These are phyloP conservation scores for Eupithecia exiguata DNA, from an alignment of 2,888 invertebrate species.

Conservation along the genomic window DNA sequence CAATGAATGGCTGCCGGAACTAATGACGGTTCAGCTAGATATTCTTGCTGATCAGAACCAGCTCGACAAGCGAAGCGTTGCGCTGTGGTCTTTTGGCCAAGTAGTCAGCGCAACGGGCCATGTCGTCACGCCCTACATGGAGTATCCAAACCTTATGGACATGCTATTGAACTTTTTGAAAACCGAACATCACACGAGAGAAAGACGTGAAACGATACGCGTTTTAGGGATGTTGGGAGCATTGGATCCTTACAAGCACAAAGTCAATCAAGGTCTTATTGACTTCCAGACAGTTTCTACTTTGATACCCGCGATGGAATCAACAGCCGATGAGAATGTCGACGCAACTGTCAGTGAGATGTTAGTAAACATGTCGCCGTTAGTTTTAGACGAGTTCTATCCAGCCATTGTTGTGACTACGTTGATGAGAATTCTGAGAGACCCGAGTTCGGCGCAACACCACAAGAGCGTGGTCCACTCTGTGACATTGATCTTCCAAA, in stretches of 20 bases:
- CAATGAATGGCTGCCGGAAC: constrained; percentile 93
- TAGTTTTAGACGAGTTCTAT: constrained; percentile 97
- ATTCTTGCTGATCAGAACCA: constrained; percentile 98
- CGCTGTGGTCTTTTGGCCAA: constrained; percentile 97
- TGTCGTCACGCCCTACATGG: constrained; percentile 96
- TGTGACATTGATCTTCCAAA: constrained; percentile 97
- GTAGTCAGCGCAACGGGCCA: constrained; percentile 98
- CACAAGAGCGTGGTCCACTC: constrained; percentile 98
- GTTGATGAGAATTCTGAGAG: constrained; percentile 96
- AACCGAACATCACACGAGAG: constrained; percentile 95
- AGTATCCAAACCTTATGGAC: constrained; percentile 96
- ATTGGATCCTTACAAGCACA: constrained; percentile 98
- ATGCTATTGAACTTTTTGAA: constrained; percentile 96
- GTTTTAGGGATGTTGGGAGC: constrained; percentile 98
- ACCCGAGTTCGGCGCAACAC: constrained; percentile 94
- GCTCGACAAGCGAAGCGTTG: constrained; percentile 96
- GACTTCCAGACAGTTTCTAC: constrained; percentile 93
- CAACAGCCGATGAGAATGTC: constrained; percentile 84
- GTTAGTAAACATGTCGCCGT: constrained; percentile 95
- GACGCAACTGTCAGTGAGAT: constrained; percentile 93
- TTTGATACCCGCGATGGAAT: constrained; percentile 89
- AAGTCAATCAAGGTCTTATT: constrained; percentile 96
- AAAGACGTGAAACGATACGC: constrained; percentile 95
- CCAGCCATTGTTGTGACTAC: constrained; percentile 98
- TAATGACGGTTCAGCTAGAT: constrained; percentile 94